phyloP scores from a whole-genome alignment of 1,140 invertebrate genomes.

The Brachionus plicatilis region DNA sequence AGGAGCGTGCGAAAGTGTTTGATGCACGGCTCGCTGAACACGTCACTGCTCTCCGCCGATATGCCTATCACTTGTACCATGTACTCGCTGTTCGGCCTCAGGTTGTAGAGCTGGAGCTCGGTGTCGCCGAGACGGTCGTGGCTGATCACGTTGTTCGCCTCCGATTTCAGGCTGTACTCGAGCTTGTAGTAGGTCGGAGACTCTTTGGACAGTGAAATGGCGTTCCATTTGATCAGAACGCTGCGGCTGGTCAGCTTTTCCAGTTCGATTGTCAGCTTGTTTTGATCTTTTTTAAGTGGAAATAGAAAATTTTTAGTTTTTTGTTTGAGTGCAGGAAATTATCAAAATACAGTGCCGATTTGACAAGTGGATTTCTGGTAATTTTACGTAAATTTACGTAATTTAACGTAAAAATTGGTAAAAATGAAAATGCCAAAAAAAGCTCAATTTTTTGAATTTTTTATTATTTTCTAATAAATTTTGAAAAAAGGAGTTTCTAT shows the following conservation, averaged over 20 bases:
- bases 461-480: no score
- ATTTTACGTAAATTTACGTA: no score
- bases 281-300: background rate
- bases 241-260: constrained; percentile 4
- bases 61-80: background rate
- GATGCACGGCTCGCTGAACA: background rate
- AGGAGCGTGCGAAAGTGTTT: constrained; percentile 2
- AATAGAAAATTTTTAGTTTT: no score
- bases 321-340: no score
- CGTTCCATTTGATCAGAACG: constrained; percentile 19
- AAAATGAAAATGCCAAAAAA: no score
- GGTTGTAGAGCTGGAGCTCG: background rate
- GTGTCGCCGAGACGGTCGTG: background rate
- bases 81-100: constrained; percentile 23
- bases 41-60: background rate
- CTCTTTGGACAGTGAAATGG: background rate
- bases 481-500: no score
- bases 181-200: constrained; percentile 27
- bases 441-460: no score
- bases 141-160: background rate
- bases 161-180: background rate
- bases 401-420: no score
- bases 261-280: background rate
- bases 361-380: no score
- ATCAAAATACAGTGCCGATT: no score